Base-by-base conservation (phyloP, 2,888 invertebrate species). In the Operophtera brumata region DNA sequence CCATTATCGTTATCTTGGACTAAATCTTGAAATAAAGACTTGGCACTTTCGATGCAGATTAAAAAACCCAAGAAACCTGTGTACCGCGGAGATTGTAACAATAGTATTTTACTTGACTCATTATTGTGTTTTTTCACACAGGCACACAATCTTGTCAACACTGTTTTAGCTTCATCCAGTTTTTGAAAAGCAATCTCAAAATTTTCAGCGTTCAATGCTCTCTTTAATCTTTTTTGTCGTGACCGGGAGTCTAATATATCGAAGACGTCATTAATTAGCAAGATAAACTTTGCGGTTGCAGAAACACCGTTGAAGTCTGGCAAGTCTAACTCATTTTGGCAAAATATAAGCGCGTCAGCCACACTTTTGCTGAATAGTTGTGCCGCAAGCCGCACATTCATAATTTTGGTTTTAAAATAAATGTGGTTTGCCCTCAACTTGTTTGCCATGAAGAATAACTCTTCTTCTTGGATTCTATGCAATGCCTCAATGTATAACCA, bases 341-440 rank as follows among this genome's bases (percentile, higher is more conserved):
- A 35, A 9, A 35, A 35, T 11, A 11, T 11, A 11, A 35, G 11
- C 9, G 32, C 35, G 11, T 35, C 11, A 3, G 35, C 53, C 13
- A 58, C 58, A 45, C 60, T 58, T 50, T 35, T 37, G 45, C 61
- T 62, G 39, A 65, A 65, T 3, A 65, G 35, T 36, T 65, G 64
- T 26, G 62, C 48, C 48, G 62, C 64, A 9, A 64, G 57, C 1
- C 55, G 47, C n/a, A 61, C 64, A 14, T 61, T 64, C 59, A 59
- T 64, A 8, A 60, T 56, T 48, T 60, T 57, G 4, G 57, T 43
- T 56, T 58, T 56, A 43, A 56, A 62, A 41, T 46, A 55, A 34
- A 61, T 57, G 28, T 43, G 43, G 32, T 43, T 43, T 43, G 30
- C 32, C 9, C 13, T 43, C 8, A 43, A 10, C 30, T 43, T 43